Evolutionary conservation across 2,888 invertebrate genomes (phyloP).

Genomic region (Nephrotoma guestfalica): DNA sequence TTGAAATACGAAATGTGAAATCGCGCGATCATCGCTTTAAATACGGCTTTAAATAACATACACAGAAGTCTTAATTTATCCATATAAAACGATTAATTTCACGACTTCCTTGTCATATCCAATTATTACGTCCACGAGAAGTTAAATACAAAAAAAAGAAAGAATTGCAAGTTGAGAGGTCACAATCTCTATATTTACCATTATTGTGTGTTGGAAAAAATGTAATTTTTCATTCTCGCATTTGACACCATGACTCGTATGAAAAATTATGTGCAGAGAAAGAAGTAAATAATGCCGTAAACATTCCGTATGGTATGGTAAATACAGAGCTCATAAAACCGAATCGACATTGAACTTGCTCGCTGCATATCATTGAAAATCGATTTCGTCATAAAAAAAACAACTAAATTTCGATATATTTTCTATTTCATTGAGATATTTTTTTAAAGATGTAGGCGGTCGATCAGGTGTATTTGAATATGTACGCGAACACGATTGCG

Average conservation of each 20-base stretch:
- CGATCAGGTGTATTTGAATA: neutral
- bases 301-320: neutral
- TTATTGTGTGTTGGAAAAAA: neutral
- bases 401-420: neutral
- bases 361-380: neutral
- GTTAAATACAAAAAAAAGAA: neutral
- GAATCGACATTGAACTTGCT: neutral
- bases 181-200: neutral
- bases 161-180: neutral
- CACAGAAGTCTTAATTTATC: neutral
- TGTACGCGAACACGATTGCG: neutral
- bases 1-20: neutral
- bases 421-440: neutral
- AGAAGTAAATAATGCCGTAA: neutral
- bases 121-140: neutral
- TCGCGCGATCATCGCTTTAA: neutral
- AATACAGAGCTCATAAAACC: neutral
- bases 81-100: neutral
- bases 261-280: neutral
- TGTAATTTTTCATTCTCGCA: neutral
- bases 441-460: neutral
- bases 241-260: neutral
- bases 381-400: neutral
- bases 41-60: neutral
- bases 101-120: neutral